Percentiles rank a stretch among this genome's conserved stretches.
Evolutionary conservation across 2,888 invertebrate genomes (phyloP).

Genomic region (Diaprepes abbreviatus): DNA sequence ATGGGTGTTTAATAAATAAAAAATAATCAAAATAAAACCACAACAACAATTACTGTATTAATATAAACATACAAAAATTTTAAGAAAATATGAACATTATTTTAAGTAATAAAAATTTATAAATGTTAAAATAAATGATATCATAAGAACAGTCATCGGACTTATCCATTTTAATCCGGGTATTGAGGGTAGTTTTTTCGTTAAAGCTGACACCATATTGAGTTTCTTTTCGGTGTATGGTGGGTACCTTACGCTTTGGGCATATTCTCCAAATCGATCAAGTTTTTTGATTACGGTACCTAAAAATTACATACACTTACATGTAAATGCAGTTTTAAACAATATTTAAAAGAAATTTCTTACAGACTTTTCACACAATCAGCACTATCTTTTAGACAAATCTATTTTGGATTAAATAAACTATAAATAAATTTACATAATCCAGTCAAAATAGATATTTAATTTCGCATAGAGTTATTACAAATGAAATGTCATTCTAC

Average conservation of each 20-base stretch:
- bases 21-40: not conserved
- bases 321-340: no score
- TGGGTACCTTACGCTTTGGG: conserved; percentile 72
- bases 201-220: conserved; percentile 72
- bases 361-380: no score
- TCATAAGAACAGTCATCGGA: conserved; percentile 6
- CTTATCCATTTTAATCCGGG: conserved; percentile 29
- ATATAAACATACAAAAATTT: not conserved
- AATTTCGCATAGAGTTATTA: no score
- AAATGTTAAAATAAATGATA: conserved; percentile 28
- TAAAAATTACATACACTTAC: no score
- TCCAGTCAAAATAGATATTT: no score
- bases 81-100: not conserved
- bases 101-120: conserved; percentile 23
- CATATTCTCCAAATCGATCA: conserved; percentile 77
- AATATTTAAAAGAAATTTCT: no score
- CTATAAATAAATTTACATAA: no score
- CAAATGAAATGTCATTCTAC: no score
- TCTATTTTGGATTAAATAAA: no score
- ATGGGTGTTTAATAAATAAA: no score
- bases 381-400: no score
- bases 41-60: not conserved
- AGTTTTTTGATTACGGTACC: conserved; percentile 78
- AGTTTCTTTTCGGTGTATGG: conserved; percentile 78
- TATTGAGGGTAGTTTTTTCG: conserved; percentile 70